Evolutionary conservation across 2,113 vertebrate genomes (phyloP), one percentile per base, ranked within the genome.

Genomic region (Sapajus apella): DNA sequence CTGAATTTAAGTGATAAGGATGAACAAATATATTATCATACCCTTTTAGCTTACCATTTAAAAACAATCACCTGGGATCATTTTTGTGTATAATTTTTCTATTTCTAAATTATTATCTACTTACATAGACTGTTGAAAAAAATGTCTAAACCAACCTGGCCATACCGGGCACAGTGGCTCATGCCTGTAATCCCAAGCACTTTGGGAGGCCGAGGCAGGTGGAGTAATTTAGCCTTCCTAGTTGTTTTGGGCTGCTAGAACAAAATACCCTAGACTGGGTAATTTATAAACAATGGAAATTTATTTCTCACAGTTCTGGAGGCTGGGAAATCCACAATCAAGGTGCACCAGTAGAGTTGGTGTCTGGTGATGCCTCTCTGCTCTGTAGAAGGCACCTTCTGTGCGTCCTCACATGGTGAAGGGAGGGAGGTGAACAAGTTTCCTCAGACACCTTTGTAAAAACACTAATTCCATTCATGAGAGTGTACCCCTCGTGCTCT

Each of bases 71-170:
- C 56, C 43, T 13, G 66, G 52, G 55, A 58, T 86, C 37, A 66
- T 95, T 87, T 96, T 86, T 70, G 30, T 95, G 13, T 72, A 20
- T 81, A 75, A 43, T 75, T 84, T 85, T 82, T 30, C 17, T 87
- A 32, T 55, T 72, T 90, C 20, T 90, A 85, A 88, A 91, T 90
- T 90, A 32, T 55, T 82, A 83, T 27, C 58, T 86, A 37, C 84
- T 84, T 79, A 90, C 81, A 30, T 86, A 86, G 73, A 94, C 55
- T 56, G 37, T 77, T 85, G 68, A 75, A 58, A 58, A 55, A 84
- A 84, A 61, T 80, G 35, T 88, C 16, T 52, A 17, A 52, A 52
- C 52, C 52, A 52, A 52, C 52, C 52, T 52, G 52, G 52, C 52
- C 52, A 52, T 52, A 52, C 16, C 5, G 16, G 52, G 52, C 52